Evolutionary conservation across 2,797 vertebrate species (phyloP), one percentile per base, ranked within the genome.

Genomic region (Phylloscopus collybita): DNA sequence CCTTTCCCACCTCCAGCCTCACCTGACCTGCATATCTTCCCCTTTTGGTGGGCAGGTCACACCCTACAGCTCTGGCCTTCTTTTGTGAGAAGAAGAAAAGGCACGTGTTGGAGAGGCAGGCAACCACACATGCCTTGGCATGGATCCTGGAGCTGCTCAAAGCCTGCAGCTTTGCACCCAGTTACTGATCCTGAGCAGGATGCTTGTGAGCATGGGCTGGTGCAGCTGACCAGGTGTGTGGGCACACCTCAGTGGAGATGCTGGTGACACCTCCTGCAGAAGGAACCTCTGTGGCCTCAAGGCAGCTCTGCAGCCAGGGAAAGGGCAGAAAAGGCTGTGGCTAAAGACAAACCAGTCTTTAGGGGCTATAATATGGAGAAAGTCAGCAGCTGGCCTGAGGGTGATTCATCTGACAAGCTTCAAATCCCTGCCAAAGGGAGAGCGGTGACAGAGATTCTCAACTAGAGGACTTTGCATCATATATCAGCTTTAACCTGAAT

Each of bases 1-100:
- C 27, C 59, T 71, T 87, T 49, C 56, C n/a, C 51, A 50, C 9
- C 18, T 50, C 49, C 70, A 71, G n/a, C 30, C 61, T 53, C 64
- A 47, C 23, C 18, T 15, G 3, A 51, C 30, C 27, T 5, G 2
- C 1, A 1, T 10, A 4, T 15, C 40, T 49, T 3, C 0, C 10
- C 26, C 6, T 75, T 70, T 71, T 29, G 22, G 30, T 36, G 25
- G 19, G 62, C 82, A 50, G 32, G 26, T 54, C n/a, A 45, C 23
- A 20, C 29, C 4, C 4, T 45, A 36, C 2, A 4, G 51, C 86
- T 81, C 61, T 62, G 26, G 5, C 12, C 17, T 74, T 53, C 40
- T 45, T 70, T 13, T 3, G 1, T 4, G 36, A n/a, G 64, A 27
- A 51, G 38, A 34, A 78, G 42, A 32, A 61, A 60, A 85, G 38